Base-by-base conservation (phyloP, 1,140 invertebrate species). In the Drosophila seguyi region DNA sequence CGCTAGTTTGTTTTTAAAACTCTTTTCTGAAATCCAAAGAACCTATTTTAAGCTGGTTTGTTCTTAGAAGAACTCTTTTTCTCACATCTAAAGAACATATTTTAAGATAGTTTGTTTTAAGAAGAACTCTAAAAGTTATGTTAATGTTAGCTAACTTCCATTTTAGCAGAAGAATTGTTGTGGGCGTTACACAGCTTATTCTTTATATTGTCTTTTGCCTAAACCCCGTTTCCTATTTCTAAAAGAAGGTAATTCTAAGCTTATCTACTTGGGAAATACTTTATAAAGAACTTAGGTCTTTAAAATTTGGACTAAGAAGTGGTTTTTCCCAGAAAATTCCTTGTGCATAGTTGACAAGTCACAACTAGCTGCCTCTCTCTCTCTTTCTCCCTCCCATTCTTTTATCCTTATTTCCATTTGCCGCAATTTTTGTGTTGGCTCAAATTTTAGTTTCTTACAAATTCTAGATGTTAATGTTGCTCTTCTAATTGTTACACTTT, bases 351-450 rank as follows among this genome's bases (percentile, higher is more conserved):
- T 20, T 5, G 6, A 25, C 25, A 57, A 13, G 18, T 57, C 50
- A 6, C 2, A 6, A 6, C 27, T 50, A 8, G 1, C 22, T 6
- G 20, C 6, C 16, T n/a, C 25, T 13, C 6, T 5, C 7, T 22
- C 7, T 10, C 25, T 25, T 4, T 18, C 27, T 31, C 7, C 16
- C 50, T n/a, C 20, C 2, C 13, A 11, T 11, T 10, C 3, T 41
- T 22, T 2, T 27, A 34, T 38, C 34, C 22, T 7, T 57, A 34
- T 69, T 71, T 47, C 0, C 16, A n/a, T 41, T 56, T 14, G 8
- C 25, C 25, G 18, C 44, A 27, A 27, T 20, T 67, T 55, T 69
- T 14, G 1, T 47, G 52, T 72, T 72, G 68, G 66, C 68, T 71
- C 68, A 72, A 45, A 39, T 16, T 38, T 69, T 11, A 8, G 18